Evolutionary conservation across 2,888 invertebrate genomes (phyloP).

Genomic region (Lottia scabra): DNA sequence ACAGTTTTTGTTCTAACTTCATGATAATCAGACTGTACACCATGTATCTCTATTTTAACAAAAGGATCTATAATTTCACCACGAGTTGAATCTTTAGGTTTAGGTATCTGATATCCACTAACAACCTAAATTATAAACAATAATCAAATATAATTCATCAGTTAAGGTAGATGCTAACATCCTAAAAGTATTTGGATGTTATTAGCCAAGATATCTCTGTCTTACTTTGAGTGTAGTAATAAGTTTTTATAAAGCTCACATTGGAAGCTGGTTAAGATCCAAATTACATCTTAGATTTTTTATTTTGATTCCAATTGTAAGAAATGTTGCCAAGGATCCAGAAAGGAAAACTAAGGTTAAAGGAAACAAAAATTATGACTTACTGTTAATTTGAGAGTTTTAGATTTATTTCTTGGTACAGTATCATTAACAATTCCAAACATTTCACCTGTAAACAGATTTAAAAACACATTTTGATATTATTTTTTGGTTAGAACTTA

Average conservation of each 20-base stretch:
- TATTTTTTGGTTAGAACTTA: too few species aligned
- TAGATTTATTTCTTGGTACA: slow-evolving; percentile 19
- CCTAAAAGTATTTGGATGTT: neutral
- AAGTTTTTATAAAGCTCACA: too few species aligned
- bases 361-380: slow-evolving; percentile 5
- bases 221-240: too few species aligned
- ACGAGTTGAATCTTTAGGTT: slow-evolving; percentile 69
- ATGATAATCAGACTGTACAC: slow-evolving; percentile 69
- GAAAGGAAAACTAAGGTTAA: too few species aligned
- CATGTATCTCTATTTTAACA: slow-evolving; percentile 71
- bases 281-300: too few species aligned
- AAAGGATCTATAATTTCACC: slow-evolving; percentile 74
- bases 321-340: too few species aligned
- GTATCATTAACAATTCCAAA: slow-evolving; percentile 26
- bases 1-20: slow-evolving; percentile 71
- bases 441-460: slow-evolving; percentile 22
- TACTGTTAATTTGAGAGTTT: slow-evolving; percentile 26
- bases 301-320: too few species aligned
- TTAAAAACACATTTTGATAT: too few species aligned
- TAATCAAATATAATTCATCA: neutral
- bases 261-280: too few species aligned
- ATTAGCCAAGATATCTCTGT: neutral
- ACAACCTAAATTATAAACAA: slow-evolving; percentile 67
- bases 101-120: slow-evolving; percentile 75
- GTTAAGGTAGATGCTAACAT: neutral